Conservation (phyloP, 2,888 invertebrate genomes). For the Torymus aiolomorphi region DNA sequence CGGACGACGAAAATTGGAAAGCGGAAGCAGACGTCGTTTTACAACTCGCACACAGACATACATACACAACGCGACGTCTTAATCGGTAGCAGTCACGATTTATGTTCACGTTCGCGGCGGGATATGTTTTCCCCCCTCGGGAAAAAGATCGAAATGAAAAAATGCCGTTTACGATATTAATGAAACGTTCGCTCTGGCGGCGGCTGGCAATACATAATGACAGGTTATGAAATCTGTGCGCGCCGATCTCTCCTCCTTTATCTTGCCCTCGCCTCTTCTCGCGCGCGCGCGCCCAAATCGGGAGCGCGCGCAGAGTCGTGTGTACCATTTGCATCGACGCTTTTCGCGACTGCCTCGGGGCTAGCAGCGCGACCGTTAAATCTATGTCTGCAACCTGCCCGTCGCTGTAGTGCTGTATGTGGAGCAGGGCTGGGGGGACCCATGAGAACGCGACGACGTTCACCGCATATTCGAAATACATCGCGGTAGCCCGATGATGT, state of each 20-base stretch:
- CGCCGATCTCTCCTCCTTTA: constrained; percentile 10
- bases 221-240: constrained; percentile 25
- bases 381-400: background rate
- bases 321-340: constrained; percentile 22
- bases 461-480: background rate
- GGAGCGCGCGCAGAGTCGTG: constrained; percentile 4
- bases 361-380: constrained; percentile 7
- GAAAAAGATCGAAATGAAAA: constrained; percentile 8
- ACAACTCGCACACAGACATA: background rate
- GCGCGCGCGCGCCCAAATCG: constrained; percentile 2
- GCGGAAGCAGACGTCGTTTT: background rate
- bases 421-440: background rate
- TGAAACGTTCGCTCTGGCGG: constrained; percentile 7
- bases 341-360: constrained; percentile 31
- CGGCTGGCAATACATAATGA: constrained; percentile 13
- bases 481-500: constrained; percentile 3
- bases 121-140: constrained; percentile 3
- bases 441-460: constrained; percentile 31
- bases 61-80: background rate
- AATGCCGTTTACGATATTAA: constrained; percentile 11
- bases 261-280: background rate
- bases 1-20: background rate
- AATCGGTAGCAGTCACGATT: background rate
- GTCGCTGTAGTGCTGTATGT: background rate
- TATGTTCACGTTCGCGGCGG: background rate